Percentiles rank a stretch among this genome's conserved stretches.
Evolutionary conservation across 1,140 invertebrate species (phyloP).

Genomic region (Drosophila ogumai): DNA sequence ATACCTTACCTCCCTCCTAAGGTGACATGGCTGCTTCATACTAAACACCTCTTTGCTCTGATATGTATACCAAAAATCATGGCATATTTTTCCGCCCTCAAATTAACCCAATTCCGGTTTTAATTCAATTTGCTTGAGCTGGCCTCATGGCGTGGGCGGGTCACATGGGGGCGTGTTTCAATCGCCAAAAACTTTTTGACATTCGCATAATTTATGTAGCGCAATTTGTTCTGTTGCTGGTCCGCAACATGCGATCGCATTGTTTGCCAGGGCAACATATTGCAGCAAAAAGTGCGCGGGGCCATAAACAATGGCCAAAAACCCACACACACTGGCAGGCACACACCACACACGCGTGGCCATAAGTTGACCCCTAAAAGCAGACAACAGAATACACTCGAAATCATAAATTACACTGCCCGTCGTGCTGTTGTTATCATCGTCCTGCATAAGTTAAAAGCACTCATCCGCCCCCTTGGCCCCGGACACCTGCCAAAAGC

Average conservation of each 20-base stretch:
- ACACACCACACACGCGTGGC: constrained; percentile 15
- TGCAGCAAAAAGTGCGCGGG: constrained; percentile 46
- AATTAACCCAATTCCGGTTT: constrained; percentile 24
- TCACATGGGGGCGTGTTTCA: constrained; percentile 23
- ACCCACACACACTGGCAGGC: constrained; percentile 24
- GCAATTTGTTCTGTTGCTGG: constrained; percentile 55
- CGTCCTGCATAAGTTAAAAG: constrained; percentile 67
- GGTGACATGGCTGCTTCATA: too few species aligned
- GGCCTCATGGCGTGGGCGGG: constrained; percentile 3
- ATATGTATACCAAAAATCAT: not conserved
- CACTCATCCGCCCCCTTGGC: constrained; percentile 56
- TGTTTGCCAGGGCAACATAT: constrained; percentile 52
- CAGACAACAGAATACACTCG: constrained; percentile 60
- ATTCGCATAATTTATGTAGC: constrained; percentile 63
- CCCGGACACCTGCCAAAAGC: constrained; percentile 64
- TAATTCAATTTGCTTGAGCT: constrained; percentile 39
- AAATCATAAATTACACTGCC: constrained; percentile 64
- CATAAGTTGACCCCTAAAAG: constrained; percentile 73
- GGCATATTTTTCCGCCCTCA: not conserved
- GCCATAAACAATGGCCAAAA: constrained; percentile 71
- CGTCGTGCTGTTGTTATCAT: constrained; percentile 27
- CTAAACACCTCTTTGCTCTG: not conserved
- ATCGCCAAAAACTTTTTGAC: constrained; percentile 66
- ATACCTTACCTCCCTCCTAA: too few species aligned
- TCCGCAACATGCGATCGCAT: constrained; percentile 44